Conservation (phyloP, 2,888 invertebrate genomes). For the Spisula solida region DNA sequence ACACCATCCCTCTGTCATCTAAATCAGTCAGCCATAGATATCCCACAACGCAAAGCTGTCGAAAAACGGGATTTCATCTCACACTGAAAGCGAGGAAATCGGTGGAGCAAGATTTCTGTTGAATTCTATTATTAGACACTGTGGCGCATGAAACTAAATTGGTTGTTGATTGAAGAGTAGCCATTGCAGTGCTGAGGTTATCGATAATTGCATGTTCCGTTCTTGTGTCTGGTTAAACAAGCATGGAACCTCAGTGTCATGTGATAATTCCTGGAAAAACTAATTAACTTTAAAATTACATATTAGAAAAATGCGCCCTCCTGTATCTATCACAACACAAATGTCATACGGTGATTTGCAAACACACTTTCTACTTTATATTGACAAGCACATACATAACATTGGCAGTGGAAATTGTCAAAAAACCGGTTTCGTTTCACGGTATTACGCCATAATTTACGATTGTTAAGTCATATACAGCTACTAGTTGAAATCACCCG, state of each 20-base stretch:
- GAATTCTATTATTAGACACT: constrained; percentile 25
- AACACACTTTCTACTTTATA: too few species aligned
- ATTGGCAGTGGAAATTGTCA: too few species aligned
- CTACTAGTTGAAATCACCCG: too few species aligned
- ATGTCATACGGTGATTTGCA: too few species aligned
- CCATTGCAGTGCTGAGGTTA: neutral
- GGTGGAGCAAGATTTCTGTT: neutral
- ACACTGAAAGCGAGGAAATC: constrained; percentile 9
- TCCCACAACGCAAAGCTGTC: neutral
- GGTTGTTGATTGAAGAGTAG: neutral
- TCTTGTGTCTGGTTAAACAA: neutral
- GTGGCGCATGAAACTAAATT: neutral
- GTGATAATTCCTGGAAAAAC: too few species aligned
- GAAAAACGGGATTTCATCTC: constrained; percentile 12
- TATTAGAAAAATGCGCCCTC: too few species aligned
- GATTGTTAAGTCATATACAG: too few species aligned
- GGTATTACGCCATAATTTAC: too few species aligned
- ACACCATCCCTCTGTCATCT: constrained; percentile 31
- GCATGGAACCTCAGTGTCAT: neutral
- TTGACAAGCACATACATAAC: too few species aligned
- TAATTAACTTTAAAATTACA: too few species aligned
- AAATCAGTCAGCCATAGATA: neutral
- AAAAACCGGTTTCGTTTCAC: too few species aligned
- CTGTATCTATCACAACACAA: too few species aligned
- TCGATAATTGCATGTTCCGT: neutral